Evolutionary conservation across 2,888 invertebrate genomes (phyloP), one percentile per base, ranked within the genome.

Genomic region (Hecatera dysodea): DNA sequence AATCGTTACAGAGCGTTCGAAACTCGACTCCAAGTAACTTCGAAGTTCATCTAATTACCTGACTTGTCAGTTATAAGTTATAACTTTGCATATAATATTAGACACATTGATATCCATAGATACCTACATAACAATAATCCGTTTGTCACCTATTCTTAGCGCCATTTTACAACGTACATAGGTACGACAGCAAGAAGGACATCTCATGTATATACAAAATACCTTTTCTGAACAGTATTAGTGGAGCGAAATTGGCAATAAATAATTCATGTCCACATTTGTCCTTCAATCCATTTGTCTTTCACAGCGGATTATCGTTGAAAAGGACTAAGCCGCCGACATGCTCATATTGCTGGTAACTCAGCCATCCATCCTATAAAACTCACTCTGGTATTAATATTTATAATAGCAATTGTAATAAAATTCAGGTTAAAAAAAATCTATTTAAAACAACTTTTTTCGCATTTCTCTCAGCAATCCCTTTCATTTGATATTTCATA

Each of bases 201-300:
- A 36, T 67, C 48, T 36, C 39, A 42, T 44, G 19, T 53, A 56
- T 39, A 57, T 57, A 78, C 64, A 82, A 71, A 71, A 59, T 57
- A 78, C 56, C 50, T 57, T 72, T 78, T 82, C 72, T 61, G 29
- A 78, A 70, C 29, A 62, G 56, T 67, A 79, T 72, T 67, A 79
- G 67, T 55, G 61, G 73, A 80, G 42, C 53, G 62, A 78, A 82
- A 84, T 81, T 67, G 67, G 62, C 63, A 84, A 74, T 71, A 79
- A 79, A 82, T 81, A 81, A 82, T 85, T 84, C 83, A 82, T 71
- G 67, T 82, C 74, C 70, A 82, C 62, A 72, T 84, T 74, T 68
- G 82, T 81, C 82, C 67, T 82, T 82, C 67, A 66, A 82, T 80
- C 71, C 79, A 78, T 84, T 70, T 82, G 67, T 74, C 75, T 78